These are phyloP conservation scores for Drosophila funebris DNA, from an alignment of 1,140 invertebrate genomes.

Conservation along the genomic window DNA sequence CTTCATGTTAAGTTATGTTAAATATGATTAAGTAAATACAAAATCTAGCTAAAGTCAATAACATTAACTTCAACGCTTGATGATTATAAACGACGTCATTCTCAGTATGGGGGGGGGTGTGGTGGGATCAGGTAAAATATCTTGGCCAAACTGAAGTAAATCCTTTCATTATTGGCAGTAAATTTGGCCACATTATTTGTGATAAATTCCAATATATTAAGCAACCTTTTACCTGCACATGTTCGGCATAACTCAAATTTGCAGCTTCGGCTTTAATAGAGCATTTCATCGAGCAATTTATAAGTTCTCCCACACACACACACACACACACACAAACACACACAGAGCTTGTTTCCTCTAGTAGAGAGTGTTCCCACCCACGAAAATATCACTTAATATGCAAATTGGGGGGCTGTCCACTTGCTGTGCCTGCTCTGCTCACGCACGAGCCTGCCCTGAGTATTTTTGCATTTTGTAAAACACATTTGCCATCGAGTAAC, in stretches of 20 bases:
- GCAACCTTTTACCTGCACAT: neutral
- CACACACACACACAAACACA: neutral
- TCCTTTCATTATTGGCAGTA: neutral
- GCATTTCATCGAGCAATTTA: conserved; percentile 34
- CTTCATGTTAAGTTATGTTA: no score
- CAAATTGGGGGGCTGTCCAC: conserved; percentile 40
- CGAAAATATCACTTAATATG: conserved; percentile 37
- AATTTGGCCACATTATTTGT: neutral
- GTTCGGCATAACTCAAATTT: conserved; percentile 4
- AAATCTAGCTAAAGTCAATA: no score
- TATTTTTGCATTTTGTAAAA: conserved; percentile 30
- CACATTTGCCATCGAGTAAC: no score
- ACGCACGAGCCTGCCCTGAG: conserved; percentile 11
- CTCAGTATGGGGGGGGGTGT: no score
- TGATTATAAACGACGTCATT: no score
- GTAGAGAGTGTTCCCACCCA: neutral
- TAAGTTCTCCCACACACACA: neutral
- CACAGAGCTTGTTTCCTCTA: no score
- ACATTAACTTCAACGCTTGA: no score
- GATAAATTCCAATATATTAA: conserved; percentile 1
- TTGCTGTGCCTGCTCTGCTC: conserved; percentile 11
- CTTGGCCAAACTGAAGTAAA: neutral
- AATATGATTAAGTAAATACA: no score
- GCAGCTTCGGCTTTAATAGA: conserved; percentile 22
- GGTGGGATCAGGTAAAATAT: neutral